Evolutionary conservation across 2,113 vertebrate genomes (phyloP), one percentile per base, ranked within the genome.

Genomic region (Pundamilia nyererei): DNA sequence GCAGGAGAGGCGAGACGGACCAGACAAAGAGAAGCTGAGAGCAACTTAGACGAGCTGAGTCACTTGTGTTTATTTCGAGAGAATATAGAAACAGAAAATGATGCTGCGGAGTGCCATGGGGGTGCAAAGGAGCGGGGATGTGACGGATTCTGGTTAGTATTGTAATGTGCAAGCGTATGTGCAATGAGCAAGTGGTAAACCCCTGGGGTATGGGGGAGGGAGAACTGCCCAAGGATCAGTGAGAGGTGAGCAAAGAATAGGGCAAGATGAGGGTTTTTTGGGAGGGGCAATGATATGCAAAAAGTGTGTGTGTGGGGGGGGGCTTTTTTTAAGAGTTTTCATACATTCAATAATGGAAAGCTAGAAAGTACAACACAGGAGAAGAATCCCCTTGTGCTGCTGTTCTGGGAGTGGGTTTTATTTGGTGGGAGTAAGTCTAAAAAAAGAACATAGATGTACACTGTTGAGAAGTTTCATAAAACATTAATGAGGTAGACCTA

Each of bases 211-310:
- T 89, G 93, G 85, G 91, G 92, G 91, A 93, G 92, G 93, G 89
- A 84, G 55, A 21, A 10, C 53, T 86, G 86, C 89, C 84, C 82
- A 83, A 83, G 87, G 89, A 92, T 93, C 89, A 91, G 79, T 9
- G 47, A 91, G 92, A 93, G 90, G 94, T 93, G 92, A 95, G 81
- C 19, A 42, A 62, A 86, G 84, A 89, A 83, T 70, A 72, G 72
- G 26, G 82, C 2, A 3, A 53, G 79, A 54, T 49, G 38, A 87
- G 72, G 62, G 6, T 2, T 70, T 87, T 80, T 31, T 21, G 17
- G 54, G 51, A 56, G 26, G 35, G 40, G 19, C 68, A 49, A 45
- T 77, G 83, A 80, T 62, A 45, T 80, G 60, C 53, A 86, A 62
- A 70, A 68, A 86, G 14, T 55, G 6, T 1, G 21, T 54, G 47